Base-by-base conservation (phyloP, 2,888 invertebrate genomes). In the Caenorhabditis wallacei region DNA sequence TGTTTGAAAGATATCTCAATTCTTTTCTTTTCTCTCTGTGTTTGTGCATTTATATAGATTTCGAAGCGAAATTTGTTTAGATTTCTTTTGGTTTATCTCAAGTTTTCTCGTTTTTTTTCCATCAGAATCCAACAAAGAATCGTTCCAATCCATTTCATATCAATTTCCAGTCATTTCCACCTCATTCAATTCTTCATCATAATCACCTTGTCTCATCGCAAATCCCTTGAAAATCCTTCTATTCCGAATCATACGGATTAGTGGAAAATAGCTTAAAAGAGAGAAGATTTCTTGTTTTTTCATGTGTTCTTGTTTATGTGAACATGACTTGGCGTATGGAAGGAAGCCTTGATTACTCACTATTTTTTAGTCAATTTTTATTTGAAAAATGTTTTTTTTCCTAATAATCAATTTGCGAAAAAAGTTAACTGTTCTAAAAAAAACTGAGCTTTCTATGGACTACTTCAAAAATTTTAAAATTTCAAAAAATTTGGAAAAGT, bases 1-100 rank as follows among this genome's bases (percentile, higher is more conserved):
- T 59, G 59, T 59, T 37, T 40, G 40, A n/a, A 5, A 48, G 16
- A 18, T 54, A 26, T 54, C 54, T 30, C 8, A 30, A n/a, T n/a
- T n/a, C n/a, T n/a, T n/a, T 30, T 3, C 30, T 30, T 30, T 18
- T 11, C 26, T 57, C 10, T 63, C 20, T 63, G 63, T 57, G 24
- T 63, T 40, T 63, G 63, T 26, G 61, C 24, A 24, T 61, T 24
- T 3, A 37, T 40, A 20, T 61, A 46, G 10, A 57, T 56, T n/a
- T 5, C 16, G 30, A 35, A 18, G 35, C 11, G 18, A 22, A 22
- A 54, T 54, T 63, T 46, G 48, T 63, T 46, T 63, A 43, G 24
- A 10, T 40, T 40, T 40, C 40, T 40, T 40, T 40, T 13, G 40
- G 16, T 35, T 35, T 35, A 13, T 40, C 40, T 40, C 40, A 13